phyloP scores from a whole-genome alignment of 1,140 invertebrate genomes.

The Oncopodura yosiiana region DNA sequence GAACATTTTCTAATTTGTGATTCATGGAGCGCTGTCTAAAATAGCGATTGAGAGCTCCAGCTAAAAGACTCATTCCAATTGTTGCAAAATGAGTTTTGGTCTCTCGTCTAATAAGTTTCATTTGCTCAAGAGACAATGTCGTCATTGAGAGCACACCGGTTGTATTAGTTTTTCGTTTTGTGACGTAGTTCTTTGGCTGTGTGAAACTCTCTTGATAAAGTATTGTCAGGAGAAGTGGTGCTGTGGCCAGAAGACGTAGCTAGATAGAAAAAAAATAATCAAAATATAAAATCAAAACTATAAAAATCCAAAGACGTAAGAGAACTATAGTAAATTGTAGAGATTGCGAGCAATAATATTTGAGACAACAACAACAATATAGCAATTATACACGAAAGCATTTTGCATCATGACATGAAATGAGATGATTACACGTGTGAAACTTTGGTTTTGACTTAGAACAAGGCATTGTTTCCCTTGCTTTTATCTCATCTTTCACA shows the following conservation, averaged over 20 bases:
- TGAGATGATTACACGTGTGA: too few species aligned
- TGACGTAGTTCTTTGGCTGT: conserved; percentile 23
- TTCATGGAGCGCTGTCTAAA: too few species aligned
- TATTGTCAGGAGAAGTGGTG: conserved; percentile 8
- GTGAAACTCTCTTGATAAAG: conserved; percentile 28
- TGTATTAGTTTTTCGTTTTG: conserved; percentile 20
- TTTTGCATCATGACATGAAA: too few species aligned
- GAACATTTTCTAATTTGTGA: neutral
- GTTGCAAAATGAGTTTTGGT: conserved; percentile 32
- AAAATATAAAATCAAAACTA: neutral
- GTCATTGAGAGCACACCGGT: conserved; percentile 27
- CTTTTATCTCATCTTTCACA: neutral
- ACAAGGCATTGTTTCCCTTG: neutral
- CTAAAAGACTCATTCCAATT: conserved; percentile 30
- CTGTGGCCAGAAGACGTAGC: conserved; percentile 6
- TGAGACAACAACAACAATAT: too few species aligned
- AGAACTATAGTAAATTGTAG: too few species aligned
- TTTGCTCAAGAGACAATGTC: conserved; percentile 14
- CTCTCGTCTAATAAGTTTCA: conserved; percentile 19
- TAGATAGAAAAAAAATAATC: conserved; percentile 7
- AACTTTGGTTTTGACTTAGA: too few species aligned
- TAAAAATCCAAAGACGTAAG: too few species aligned
- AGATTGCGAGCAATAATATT: too few species aligned
- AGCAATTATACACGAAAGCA: too few species aligned
- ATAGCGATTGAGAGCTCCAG: conserved; percentile 26